Evolutionary conservation across 2,113 vertebrate species (phyloP), one percentile per base, ranked within the genome.

Genomic region (Etheostoma cragini): DNA sequence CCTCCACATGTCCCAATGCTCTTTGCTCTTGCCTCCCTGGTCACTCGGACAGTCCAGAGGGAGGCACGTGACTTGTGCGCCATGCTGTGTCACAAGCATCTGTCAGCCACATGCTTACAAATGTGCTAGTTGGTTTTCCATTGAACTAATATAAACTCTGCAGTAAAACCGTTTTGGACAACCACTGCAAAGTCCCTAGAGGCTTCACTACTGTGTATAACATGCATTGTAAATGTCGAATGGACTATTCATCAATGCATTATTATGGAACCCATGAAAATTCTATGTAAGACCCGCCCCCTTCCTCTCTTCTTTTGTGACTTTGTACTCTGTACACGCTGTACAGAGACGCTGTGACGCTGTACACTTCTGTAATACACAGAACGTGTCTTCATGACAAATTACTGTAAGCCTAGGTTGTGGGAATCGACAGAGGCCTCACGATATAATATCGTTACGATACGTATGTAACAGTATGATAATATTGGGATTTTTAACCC

Each of bases 1-100:
- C 66, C 46, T 35, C 45, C 65, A 80, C 66, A 66, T 72, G 72
- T 66, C 77, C 61, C 45, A 72, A 16, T 76, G 66, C 47, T 72
- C 77, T 76, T 13, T 67, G 77, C 68, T 57, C 64, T 63, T 4
- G 0, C n/a, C 33, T 65, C 64, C 70, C 21, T 19, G 69, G 58
- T 75, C 69, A 74, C 24, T 16, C 24, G 42, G 22, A 47, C 58
- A 13, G 69, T 86, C 57, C 64, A 69, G 52, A 74, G 42, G 56
- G 73, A 76, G 72, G 63, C n/a, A 24, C 47, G 49, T 58, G 78
- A 81, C 65, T 57, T 49, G 35, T 52, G 46, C 1, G 8, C 30
- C 57, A 54, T 21, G 33, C 54, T 62, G 14, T 11, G 57, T 57
- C 72, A 17, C 16, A 26, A 50, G 33, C 26, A 68, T 81, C 79